Evolutionary conservation across 2,113 vertebrate genomes (phyloP).

Genomic region (Gnathonemus longibarbis): DNA sequence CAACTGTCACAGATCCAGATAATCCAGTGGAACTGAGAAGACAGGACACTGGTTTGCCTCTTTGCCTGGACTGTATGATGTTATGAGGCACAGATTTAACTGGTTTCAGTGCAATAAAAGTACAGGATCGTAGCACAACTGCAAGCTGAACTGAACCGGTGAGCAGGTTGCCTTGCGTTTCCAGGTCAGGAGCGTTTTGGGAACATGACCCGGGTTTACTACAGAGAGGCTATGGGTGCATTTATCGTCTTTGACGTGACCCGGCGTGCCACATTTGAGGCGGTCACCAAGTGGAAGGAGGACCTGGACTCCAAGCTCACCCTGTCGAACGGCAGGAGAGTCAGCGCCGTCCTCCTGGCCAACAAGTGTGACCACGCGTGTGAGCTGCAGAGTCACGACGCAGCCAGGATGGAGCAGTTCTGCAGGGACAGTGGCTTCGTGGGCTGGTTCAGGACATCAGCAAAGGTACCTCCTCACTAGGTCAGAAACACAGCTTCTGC

Average conservation of each 20-base stretch:
- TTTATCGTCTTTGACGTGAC: conserved; percentile 71
- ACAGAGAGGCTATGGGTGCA: conserved; percentile 71
- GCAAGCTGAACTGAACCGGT: not conserved
- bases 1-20: not conserved
- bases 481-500: not conserved
- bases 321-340: conserved; percentile 58
- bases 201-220: conserved; percentile 76
- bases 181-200: conserved; percentile 73
- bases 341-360: conserved; percentile 65
- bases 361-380: conserved; percentile 70
- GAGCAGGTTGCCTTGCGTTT: not conserved
- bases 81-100: not conserved
- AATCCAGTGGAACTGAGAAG: not conserved
- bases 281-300: conserved; percentile 70
- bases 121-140: not conserved
- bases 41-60: not conserved
- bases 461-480: conserved; percentile 54
- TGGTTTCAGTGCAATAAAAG: not conserved
- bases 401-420: conserved; percentile 65
- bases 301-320: conserved; percentile 72
- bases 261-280: conserved; percentile 64
- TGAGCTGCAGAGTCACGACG: conserved; percentile 49
- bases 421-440: conserved; percentile 67
- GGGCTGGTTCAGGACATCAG: conserved; percentile 69
- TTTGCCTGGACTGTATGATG: not conserved